Percentiles rank a stretch among this genome's conserved stretches.
Evolutionary conservation across 1,140 invertebrate species (phyloP).

Genomic region (Heliconius hewitsoni): DNA sequence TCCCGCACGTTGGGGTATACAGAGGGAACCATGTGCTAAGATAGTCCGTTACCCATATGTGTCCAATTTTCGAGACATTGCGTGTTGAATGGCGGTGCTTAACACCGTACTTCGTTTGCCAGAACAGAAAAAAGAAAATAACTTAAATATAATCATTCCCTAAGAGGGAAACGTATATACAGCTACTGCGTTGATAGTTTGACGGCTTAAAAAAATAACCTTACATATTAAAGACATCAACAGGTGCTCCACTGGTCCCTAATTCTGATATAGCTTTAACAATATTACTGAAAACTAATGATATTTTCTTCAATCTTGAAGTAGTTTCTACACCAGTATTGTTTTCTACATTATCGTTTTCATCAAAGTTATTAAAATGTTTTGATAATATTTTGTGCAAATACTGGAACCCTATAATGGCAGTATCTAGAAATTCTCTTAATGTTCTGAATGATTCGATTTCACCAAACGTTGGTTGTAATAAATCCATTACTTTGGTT

Average conservation of each 20-base stretch:
- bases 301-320: conserved; percentile 43
- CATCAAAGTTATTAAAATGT: conserved; percentile 21
- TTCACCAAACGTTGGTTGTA: conserved; percentile 66
- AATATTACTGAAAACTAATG: conserved; percentile 51
- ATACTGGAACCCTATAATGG: conserved; percentile 44
- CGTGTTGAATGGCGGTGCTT: too few relatives aligned
- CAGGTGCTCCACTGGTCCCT: conserved; percentile 37
- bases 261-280: conserved; percentile 48
- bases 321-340: conserved; percentile 28
- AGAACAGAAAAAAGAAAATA: too few relatives aligned
- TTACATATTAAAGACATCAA: conserved; percentile 62
- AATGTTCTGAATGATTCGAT: conserved; percentile 64
- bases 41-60: too few relatives aligned
- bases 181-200: too few relatives aligned
- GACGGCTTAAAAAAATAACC: conserved; percentile 17
- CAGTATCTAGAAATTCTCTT: conserved; percentile 52
- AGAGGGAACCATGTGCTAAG: too few relatives aligned
- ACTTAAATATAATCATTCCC: too few relatives aligned
- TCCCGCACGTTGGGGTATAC: too few relatives aligned
- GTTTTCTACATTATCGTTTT: conserved; percentile 21
- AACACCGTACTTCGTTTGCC: too few relatives aligned
- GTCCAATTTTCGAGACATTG: too few relatives aligned
- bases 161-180: too few relatives aligned
- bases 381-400: conserved; percentile 56
- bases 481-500: conserved; percentile 60